Percentiles rank a stretch among this genome's conserved stretches.
phyloP scores from a whole-genome alignment of 2,888 invertebrate species.

The Eupithecia vulgata region DNA sequence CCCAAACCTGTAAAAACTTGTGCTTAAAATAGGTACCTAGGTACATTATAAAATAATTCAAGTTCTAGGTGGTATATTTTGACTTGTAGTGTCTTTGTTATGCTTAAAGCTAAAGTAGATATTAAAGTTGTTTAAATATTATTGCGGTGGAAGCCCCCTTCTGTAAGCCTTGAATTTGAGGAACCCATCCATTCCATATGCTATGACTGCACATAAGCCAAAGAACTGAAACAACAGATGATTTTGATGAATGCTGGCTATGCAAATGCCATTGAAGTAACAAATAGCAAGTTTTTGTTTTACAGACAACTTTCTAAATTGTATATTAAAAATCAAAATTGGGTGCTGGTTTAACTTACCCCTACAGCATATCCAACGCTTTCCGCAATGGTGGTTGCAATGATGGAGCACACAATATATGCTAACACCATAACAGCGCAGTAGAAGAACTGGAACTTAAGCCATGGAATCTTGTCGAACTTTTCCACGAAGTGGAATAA shows the following conservation, averaged over 20 bases:
- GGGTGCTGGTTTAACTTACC: constrained; percentile 81
- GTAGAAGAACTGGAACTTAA: constrained; percentile 90
- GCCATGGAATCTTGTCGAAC: constrained; percentile 91
- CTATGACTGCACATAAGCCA: constrained; percentile 91
- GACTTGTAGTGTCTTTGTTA: constrained; percentile 26
- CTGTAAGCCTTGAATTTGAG: constrained; percentile 89
- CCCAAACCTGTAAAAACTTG: neutral
- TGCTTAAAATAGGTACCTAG: neutral
- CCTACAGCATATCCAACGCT: constrained; percentile 87
- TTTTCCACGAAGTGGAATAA: constrained; percentile 93
- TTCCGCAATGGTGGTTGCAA: constrained; percentile 86
- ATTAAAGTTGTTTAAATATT: neutral
- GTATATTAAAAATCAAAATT: neutral
- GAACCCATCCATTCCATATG: constrained; percentile 91
- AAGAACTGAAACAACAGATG: constrained; percentile 87
- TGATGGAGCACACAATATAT: constrained; percentile 89
- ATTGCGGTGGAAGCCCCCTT: constrained; percentile 89
- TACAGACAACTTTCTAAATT: neutral
- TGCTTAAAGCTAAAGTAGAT: constrained; percentile 17
- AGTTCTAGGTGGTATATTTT: constrained; percentile 27
- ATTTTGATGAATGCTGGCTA: neutral
- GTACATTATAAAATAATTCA: neutral
- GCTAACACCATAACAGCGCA: constrained; percentile 87
- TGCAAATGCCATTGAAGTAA: neutral
- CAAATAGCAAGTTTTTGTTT: neutral